A percentile compares a stretch with the other conserved stretches of the same genome.
Evolutionary conservation across 2,888 invertebrate genomes (phyloP).

Genomic region (Drosophila neoperkinsi): DNA sequence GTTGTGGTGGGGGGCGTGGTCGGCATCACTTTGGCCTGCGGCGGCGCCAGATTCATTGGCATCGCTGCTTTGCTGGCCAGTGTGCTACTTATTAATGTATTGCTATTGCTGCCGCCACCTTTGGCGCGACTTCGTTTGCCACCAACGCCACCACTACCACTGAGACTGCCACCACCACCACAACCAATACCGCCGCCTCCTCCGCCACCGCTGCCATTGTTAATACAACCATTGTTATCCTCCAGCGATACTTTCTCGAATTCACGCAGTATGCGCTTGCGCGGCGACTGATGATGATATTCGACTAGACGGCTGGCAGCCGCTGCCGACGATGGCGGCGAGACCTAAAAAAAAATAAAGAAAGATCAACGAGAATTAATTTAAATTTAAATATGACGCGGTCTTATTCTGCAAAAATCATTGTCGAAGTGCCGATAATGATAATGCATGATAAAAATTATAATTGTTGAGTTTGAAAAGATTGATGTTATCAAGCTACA

Average conservation of each 20-base stretch:
- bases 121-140: slow-evolving; percentile 88
- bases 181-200: slow-evolving; percentile 36
- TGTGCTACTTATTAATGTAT: slow-evolving; percentile 31
- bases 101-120: slow-evolving; percentile 37
- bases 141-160: slow-evolving; percentile 67
- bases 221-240: slow-evolving; percentile 86
- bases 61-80: slow-evolving; percentile 49
- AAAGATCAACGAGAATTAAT: neutral
- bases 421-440: neutral
- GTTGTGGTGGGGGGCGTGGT: slow-evolving; percentile 44
- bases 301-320: slow-evolving; percentile 83
- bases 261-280: slow-evolving; percentile 93
- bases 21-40: slow-evolving; percentile 53
- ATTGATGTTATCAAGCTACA: neutral
- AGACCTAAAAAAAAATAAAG: slow-evolving; percentile 60
- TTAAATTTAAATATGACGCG: neutral
- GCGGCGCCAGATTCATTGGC: slow-evolving; percentile 70
- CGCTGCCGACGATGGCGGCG: slow-evolving; percentile 78
- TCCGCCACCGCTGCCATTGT: slow-evolving; percentile 86
- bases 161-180: slow-evolving; percentile 72
- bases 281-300: slow-evolving; percentile 88
- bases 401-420: neutral
- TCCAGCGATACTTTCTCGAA: slow-evolving; percentile 90
- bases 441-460: neutral
- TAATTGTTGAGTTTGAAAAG: neutral